Evolutionary conservation across 2,113 vertebrate species (phyloP), one percentile per base, ranked within the genome.

Genomic region (Camelus dromedarius): DNA sequence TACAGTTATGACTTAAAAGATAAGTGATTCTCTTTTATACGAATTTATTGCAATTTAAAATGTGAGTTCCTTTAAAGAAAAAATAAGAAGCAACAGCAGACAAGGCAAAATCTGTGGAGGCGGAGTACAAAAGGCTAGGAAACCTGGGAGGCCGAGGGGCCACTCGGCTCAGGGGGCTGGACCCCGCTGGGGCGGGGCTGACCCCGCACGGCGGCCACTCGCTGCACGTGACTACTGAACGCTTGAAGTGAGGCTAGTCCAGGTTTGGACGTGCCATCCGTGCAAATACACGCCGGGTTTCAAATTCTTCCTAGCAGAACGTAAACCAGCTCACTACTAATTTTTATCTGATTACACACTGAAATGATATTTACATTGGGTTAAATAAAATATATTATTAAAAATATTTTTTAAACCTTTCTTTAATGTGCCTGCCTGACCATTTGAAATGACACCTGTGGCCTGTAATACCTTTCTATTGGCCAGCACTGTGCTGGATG

Each of bases 61-160:
- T 14, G 38, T 6, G 48, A 77, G 80, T 58, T 83, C 24, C 84
- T 75, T n/a, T 90, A 73, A 95, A 92, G 64, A 73, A 79, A 82
- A 89, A 46, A 14, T 24, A 66, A 52, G 16, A 70, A 75, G 8
- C 19, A 16, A 48, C 22, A n/a, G 32, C 35, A 87, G 38, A 38
- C 1, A 52, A 77, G 13, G 70, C 42, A n/a, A 12, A 52, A 62
- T 54, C 10, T 1, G 56, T 20, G 26, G 62, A 35, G 30, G 50
- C 12, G 32, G 22, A 67, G 66, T 1, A 24, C 20, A 35, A 60
- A 56, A 22, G 60, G 38, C 52, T 20, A 8, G 81, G 26, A 84
- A 64, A 1, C 28, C 14, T 14, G 64, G 64, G 28, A 38, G 42
- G 28, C 52, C 0, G 0, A 35, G 35, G 6, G 15, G 0, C 3